Conservation (phyloP, 2,888 invertebrate species). For the Encarsia formosa region DNA sequence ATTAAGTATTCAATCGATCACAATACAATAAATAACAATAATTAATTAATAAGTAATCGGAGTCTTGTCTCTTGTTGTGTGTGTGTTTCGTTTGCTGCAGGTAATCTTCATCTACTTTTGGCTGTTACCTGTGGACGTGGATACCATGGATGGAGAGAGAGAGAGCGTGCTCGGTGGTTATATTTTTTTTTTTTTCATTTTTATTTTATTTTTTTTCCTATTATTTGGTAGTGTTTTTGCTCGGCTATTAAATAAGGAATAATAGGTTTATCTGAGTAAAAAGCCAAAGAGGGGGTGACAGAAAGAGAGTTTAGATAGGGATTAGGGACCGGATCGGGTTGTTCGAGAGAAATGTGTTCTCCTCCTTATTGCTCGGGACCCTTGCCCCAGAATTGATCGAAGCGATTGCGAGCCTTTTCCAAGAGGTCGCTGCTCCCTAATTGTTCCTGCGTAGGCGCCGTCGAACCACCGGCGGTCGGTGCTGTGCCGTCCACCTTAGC, state of each 20-base stretch:
- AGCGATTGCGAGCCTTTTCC: conserved; percentile 76
- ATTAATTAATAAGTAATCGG: conserved; percentile 4
- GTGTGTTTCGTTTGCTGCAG: not conserved
- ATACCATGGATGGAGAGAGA: not conserved
- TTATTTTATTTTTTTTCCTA: too few species aligned
- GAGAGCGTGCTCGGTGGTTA: too few species aligned
- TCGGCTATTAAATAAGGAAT: too few species aligned
- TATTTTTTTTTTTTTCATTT: too few species aligned
- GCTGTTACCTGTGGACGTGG: too few species aligned
- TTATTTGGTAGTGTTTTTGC: too few species aligned
- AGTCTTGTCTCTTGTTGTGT: conserved; percentile 15
- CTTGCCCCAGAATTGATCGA: conserved; percentile 81
- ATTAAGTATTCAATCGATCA: too few species aligned
- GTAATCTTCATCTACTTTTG: conserved; percentile 10
- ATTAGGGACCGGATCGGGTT: too few species aligned
- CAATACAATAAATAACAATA: conserved; percentile 1
- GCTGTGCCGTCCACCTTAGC: conserved; percentile 36
- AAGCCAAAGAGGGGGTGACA: too few species aligned
- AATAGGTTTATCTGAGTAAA: too few species aligned
- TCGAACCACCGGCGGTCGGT: conserved; percentile 32
- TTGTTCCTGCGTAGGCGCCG: conserved; percentile 30
- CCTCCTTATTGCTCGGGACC: conserved; percentile 30
- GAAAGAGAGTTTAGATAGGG: not conserved
- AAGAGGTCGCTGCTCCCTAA: conserved; percentile 70
- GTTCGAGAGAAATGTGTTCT: too few species aligned